Conservation (phyloP, 2,888 invertebrate genomes). For the Coelinius sp. region DNA sequence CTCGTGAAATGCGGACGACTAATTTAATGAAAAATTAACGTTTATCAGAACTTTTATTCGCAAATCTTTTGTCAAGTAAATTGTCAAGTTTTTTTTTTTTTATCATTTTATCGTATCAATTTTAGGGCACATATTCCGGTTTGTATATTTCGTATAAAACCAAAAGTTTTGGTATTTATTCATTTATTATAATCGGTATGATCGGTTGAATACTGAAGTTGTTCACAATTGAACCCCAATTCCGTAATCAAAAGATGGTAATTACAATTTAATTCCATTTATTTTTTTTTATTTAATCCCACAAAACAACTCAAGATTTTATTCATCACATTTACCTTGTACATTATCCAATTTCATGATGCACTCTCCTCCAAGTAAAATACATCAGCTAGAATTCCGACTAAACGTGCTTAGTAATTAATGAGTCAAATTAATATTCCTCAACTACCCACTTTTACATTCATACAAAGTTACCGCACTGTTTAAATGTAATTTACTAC, state of each 20-base stretch:
- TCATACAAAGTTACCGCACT: constrained; percentile 49
- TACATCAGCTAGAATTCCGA: constrained; percentile 15
- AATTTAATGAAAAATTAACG: background rate
- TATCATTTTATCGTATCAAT: background rate
- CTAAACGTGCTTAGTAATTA: constrained; percentile 69
- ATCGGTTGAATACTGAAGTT: too few relatives aligned
- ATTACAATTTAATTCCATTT: background rate
- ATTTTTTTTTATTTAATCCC: too few relatives aligned
- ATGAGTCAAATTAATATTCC: constrained; percentile 68
- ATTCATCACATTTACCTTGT: background rate
- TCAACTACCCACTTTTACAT: constrained; percentile 53
- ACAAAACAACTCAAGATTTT: background rate
- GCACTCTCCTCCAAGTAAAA: background rate
- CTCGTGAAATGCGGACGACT: background rate
- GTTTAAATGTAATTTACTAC: constrained; percentile 63
- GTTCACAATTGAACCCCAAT: too few relatives aligned
- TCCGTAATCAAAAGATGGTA: too few relatives aligned
- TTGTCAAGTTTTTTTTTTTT: background rate
- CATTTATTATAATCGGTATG: too few relatives aligned
- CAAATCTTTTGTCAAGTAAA: background rate
- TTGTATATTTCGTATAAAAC: too few relatives aligned
- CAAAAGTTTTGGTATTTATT: too few relatives aligned
- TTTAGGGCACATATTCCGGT: too few relatives aligned
- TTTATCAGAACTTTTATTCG: background rate
- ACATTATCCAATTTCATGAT: background rate